phyloP scores from a whole-genome alignment of 1,140 invertebrate species.

The Dendrolimus punctatus region DNA sequence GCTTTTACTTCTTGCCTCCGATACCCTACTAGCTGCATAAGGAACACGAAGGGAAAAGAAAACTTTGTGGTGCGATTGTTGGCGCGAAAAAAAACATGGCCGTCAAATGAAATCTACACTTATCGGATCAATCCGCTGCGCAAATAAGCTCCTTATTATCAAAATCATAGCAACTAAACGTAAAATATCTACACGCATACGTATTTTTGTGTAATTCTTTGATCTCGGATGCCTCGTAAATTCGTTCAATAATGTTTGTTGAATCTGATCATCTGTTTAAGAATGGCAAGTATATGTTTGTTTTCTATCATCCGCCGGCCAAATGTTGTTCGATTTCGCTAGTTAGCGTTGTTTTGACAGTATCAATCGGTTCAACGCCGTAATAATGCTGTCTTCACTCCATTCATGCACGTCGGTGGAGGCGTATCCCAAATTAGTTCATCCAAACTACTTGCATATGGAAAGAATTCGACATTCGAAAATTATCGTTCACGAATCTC shows the following conservation, averaged over 20 bases:
- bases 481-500: constrained; percentile 12
- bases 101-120: constrained; percentile 17
- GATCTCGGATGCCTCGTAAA: constrained; percentile 44
- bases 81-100: constrained; percentile 32
- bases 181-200: constrained; percentile 17
- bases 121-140: constrained; percentile 14
- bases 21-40: constrained; percentile 30
- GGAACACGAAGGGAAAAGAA: constrained; percentile 25
- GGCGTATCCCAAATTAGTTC: constrained; percentile 18
- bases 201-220: constrained; percentile 37
- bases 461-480: constrained; percentile 20
- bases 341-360: constrained; percentile 57
- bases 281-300: constrained; percentile 51
- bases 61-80: constrained; percentile 25
- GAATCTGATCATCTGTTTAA: constrained; percentile 42
- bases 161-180: constrained; percentile 16
- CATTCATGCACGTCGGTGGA: constrained; percentile 16
- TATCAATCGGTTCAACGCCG: constrained; percentile 33
- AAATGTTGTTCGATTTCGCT: constrained; percentile 48
- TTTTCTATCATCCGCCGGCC: constrained; percentile 54
- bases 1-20: no score
- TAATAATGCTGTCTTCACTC: constrained; percentile 47
- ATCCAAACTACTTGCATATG: constrained; percentile 14
- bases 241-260: constrained; percentile 43
- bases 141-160: constrained; percentile 23